A percentile compares a stretch with the other conserved stretches of the same genome.
Evolutionary conservation across 2,113 vertebrate species (phyloP).

Genomic region (Calyptomena viridis): DNA sequence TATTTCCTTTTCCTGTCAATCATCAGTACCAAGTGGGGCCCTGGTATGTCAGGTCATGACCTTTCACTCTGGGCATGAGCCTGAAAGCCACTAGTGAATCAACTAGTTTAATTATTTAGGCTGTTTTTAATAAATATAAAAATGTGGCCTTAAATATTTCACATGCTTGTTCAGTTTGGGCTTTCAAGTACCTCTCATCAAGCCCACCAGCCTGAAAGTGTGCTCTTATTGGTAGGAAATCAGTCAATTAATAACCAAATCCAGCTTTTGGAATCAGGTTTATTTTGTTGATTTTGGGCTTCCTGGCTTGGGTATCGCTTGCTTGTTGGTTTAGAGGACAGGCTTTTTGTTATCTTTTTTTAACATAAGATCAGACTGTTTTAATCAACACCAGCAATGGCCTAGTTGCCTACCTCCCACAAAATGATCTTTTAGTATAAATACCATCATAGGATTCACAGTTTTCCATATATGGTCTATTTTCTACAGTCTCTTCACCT

Average conservation of each 20-base stretch:
- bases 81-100: conserved; percentile 85
- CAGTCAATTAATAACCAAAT: conserved; percentile 23
- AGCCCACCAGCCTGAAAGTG: conserved; percentile 8
- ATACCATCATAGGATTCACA: not conserved
- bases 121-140: conserved; percentile 86
- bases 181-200: conserved; percentile 42
- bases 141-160: conserved; percentile 80
- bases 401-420: not conserved
- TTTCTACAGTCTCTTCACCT: not conserved
- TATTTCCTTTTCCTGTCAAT: conserved; percentile 91
- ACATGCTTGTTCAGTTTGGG: conserved; percentile 71
- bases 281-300: conserved; percentile 23
- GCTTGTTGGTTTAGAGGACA: conserved; percentile 10
- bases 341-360: not conserved
- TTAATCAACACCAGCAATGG: not conserved
- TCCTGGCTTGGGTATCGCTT: not conserved
- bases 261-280: conserved; percentile 9
- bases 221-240: conserved; percentile 39
- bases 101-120: conserved; percentile 82
- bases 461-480: not conserved
- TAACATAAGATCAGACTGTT: not conserved
- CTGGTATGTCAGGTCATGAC: conserved; percentile 87
- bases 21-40: conserved; percentile 78
- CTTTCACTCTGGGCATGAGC: conserved; percentile 83
- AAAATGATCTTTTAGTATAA: not conserved